Evolutionary conservation across 2,888 invertebrate genomes (phyloP).

Genomic region (Quadroppia sp.): DNA sequence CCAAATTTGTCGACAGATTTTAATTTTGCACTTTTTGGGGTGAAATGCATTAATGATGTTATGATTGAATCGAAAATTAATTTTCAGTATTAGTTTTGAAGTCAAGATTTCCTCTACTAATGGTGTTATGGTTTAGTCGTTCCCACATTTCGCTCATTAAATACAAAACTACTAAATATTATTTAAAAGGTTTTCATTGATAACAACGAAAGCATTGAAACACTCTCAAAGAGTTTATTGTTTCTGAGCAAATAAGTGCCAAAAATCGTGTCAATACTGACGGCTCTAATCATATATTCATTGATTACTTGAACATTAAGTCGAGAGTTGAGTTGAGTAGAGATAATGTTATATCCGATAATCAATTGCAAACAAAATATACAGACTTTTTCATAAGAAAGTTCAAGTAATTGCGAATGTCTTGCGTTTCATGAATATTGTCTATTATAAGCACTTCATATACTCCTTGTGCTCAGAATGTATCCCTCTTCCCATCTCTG

Average conservation of each 20-base stretch:
- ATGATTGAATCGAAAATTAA: neutral
- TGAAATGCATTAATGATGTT: neutral
- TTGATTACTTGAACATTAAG: constrained; percentile 17
- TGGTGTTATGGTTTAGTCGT: constrained; percentile 13
- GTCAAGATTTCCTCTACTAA: constrained; percentile 1
- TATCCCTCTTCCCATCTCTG: neutral
- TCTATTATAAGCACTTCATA: constrained; percentile 12
- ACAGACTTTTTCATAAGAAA: constrained; percentile 32
- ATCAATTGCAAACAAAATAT: constrained; percentile 2
- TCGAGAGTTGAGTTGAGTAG: neutral
- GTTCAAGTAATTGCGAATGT: constrained; percentile 12
- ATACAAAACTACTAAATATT: constrained; percentile 7
- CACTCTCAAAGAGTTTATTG: too few species aligned
- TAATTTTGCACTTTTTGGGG: neutral
- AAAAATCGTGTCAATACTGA: neutral
- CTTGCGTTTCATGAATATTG: constrained; percentile 11
- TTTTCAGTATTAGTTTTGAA: neutral
- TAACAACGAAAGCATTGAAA: neutral
- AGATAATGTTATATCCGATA: constrained; percentile 31
- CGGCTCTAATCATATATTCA: constrained; percentile 31
- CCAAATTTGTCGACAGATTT: neutral
- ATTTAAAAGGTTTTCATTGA: neutral
- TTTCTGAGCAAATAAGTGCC: constrained; percentile 2
- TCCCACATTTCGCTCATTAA: constrained; percentile 25
- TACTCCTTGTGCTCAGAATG: neutral